Percentiles rank a stretch among this genome's conserved stretches.
Conservation (phyloP, 1,140 invertebrate genomes). For the Danaus plexippus region DNA sequence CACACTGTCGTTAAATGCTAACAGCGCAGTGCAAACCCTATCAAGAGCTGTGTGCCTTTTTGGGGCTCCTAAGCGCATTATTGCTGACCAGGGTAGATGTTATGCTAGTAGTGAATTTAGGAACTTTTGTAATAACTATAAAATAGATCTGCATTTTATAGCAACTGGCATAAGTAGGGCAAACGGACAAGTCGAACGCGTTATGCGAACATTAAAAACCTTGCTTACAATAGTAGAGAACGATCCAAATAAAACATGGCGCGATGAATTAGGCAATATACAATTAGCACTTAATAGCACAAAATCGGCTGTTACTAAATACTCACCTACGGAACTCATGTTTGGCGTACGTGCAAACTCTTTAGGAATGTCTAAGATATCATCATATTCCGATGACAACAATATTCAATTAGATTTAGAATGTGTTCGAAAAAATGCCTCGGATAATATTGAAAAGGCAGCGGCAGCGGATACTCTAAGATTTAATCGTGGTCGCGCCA, state of each 20-base stretch:
- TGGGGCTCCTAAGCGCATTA: slow-evolving; percentile 11
- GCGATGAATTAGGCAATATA: slow-evolving; percentile 8
- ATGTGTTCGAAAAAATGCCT: slow-evolving; percentile 2
- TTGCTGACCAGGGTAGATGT: slow-evolving; percentile 16
- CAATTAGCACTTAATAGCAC: too few species aligned
- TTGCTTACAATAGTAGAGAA: slow-evolving; percentile 17
- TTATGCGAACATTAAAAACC: slow-evolving; percentile 20
- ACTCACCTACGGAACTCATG: too few species aligned
- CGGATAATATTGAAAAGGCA: slow-evolving; percentile 6
- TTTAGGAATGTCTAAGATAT: too few species aligned
- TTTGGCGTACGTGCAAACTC: too few species aligned
- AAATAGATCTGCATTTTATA: slow-evolving; percentile 20
- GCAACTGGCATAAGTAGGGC: slow-evolving; percentile 19
- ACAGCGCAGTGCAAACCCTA: slow-evolving; percentile 3
- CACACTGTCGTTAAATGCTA: slow-evolving; percentile 11
- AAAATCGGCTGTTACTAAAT: too few species aligned
- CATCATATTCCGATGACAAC: too few species aligned
- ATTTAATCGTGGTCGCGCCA: slow-evolving; percentile 21
- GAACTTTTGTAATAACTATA: slow-evolving; percentile 13
- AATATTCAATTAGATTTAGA: too few species aligned
- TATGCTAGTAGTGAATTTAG: slow-evolving; percentile 12
- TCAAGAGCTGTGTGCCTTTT: slow-evolving; percentile 11
- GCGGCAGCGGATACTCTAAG: slow-evolving; percentile 13
- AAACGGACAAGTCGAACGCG: slow-evolving; percentile 18
- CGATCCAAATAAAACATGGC: slow-evolving; percentile 10